phyloP scores from a whole-genome alignment of 2,797 vertebrate species.

The Pangasius sanitwongsei region DNA sequence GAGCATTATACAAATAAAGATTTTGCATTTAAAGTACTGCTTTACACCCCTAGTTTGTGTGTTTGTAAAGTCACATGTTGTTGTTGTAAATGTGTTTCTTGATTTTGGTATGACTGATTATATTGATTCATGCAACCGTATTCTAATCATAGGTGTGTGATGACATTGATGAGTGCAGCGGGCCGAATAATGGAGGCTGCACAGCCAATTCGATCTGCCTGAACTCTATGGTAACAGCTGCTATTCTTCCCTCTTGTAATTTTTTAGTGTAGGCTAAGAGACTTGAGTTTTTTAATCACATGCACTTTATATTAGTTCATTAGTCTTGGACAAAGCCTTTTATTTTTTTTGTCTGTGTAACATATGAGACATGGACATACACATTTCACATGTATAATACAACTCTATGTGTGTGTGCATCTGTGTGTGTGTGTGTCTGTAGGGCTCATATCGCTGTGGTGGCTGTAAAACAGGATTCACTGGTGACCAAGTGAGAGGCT shows the following conservation, averaged over 20 bases:
- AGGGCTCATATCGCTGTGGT: slow-evolving; percentile 94
- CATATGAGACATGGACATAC: background rate
- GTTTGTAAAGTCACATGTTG: background rate
- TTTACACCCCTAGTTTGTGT: background rate
- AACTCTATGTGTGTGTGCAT: background rate
- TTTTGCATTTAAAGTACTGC: background rate
- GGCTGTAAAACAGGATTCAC: slow-evolving; percentile 87
- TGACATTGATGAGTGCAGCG: slow-evolving; percentile 92
- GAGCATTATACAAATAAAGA: background rate
- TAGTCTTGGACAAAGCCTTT: background rate
- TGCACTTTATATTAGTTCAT: background rate
- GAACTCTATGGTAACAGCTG: slow-evolving; percentile 88
- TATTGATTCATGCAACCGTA: background rate
- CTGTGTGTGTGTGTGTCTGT: background rate
- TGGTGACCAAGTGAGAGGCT: slow-evolving; percentile 89
- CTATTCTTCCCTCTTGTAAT: background rate
- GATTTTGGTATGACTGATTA: background rate
- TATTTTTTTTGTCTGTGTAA: background rate
- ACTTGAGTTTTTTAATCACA: background rate
- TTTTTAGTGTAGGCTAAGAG: background rate
- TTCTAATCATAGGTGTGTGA: slow-evolving; percentile 73
- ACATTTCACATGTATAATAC: background rate
- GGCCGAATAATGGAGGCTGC: slow-evolving; percentile 85
- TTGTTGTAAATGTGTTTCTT: background rate
- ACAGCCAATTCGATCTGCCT: slow-evolving; percentile 88